phyloP scores from a whole-genome alignment of 1,140 invertebrate genomes.

The Drosophila tristis region DNA sequence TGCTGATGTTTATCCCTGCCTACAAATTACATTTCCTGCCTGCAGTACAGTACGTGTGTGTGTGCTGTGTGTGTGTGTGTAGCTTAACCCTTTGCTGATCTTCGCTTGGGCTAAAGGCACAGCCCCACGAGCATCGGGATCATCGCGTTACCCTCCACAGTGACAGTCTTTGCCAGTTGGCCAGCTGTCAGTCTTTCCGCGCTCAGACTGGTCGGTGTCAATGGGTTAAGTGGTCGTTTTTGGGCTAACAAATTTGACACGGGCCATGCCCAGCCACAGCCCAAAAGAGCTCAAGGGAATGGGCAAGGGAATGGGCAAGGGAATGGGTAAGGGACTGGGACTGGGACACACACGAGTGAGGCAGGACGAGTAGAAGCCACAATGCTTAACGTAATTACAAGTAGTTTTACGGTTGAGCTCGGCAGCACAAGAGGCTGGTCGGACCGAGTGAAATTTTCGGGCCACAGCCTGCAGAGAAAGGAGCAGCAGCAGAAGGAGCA shows the following conservation, averaged over 20 bases:
- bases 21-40: conserved; percentile 23
- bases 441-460: conserved; percentile 38
- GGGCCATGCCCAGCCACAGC: conserved; percentile 8
- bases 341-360: background rate
- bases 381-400: conserved; percentile 81
- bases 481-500: background rate
- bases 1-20: conserved; percentile 22
- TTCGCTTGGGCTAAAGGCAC: background rate
- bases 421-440: conserved; percentile 12
- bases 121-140: background rate
- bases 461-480: conserved; percentile 12
- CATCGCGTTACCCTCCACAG: background rate
- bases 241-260: conserved; percentile 35
- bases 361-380: conserved; percentile 37
- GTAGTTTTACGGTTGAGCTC: conserved; percentile 64
- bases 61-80: background rate
- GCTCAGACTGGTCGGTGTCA: conserved; percentile 10
- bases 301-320: background rate
- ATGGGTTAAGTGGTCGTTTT: conserved; percentile 40
- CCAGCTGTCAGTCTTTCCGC: background rate
- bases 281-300: background rate
- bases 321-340: background rate
- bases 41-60: background rate
- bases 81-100: conserved; percentile 12
- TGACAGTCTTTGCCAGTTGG: conserved; percentile 1